A percentile compares a stretch with the other conserved stretches of the same genome.
These are phyloP conservation scores for Brevimyrus niger DNA, from an alignment of 2,113 vertebrate species.

Conservation along the genomic window DNA sequence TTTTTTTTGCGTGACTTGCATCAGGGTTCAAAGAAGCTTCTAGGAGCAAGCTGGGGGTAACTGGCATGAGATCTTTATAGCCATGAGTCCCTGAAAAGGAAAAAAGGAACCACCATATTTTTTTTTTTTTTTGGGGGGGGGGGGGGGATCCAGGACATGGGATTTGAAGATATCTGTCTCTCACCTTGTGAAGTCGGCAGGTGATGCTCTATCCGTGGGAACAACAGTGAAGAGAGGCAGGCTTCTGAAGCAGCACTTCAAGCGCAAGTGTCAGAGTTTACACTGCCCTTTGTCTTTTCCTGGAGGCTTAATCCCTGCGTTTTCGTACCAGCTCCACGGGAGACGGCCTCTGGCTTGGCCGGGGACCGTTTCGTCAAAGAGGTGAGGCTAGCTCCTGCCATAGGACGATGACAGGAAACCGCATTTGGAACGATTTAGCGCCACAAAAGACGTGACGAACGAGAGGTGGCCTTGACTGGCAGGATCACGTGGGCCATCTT, in stretches of 20 bases:
- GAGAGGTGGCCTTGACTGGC: not conserved
- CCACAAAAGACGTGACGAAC: slow-evolving; percentile 27
- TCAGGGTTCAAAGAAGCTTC: not conserved
- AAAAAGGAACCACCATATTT: slow-evolving; percentile 40
- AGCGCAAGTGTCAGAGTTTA: slow-evolving; percentile 96
- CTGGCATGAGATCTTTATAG: slow-evolving; percentile 47
- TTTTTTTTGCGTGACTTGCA: not conserved
- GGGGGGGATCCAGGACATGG: slow-evolving; percentile 89
- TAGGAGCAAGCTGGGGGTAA: slow-evolving; percentile 32
- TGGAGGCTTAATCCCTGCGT: slow-evolving; percentile 96
- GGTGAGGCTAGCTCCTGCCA: slow-evolving; percentile 81
- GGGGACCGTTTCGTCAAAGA: slow-evolving; percentile 87
- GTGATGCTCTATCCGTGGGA: slow-evolving; percentile 88
- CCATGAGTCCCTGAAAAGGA: slow-evolving; percentile 35
- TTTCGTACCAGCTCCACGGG: slow-evolving; percentile 92
- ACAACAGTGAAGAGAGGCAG: slow-evolving; percentile 98
- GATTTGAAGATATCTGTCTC: slow-evolving; percentile 99
- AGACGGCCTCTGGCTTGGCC: slow-evolving; percentile 66
- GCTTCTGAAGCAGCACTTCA: slow-evolving; percentile 95
- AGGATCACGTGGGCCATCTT: not conserved
- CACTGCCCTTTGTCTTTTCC: slow-evolving; percentile 84
- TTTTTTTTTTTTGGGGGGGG: slow-evolving; percentile 13
- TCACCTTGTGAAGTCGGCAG: slow-evolving; percentile 92
- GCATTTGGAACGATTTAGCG: slow-evolving; percentile 25
- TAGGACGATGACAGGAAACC: slow-evolving; percentile 42